Conservation (phyloP, 2,797 vertebrate genomes). For the Lithobates pipiens region DNA sequence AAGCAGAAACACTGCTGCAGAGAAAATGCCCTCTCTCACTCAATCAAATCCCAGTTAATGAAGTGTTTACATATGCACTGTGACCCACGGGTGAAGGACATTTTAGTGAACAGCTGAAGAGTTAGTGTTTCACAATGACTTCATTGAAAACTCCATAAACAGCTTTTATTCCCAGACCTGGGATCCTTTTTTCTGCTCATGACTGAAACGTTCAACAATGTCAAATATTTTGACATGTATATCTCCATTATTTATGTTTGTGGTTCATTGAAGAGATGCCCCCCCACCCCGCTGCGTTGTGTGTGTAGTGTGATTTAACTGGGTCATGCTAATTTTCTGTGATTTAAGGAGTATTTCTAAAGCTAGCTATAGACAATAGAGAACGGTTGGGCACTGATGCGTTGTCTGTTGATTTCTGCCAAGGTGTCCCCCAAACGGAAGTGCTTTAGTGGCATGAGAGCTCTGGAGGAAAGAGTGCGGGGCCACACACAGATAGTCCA, state of each 20-base stretch:
- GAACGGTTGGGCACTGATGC: no score
- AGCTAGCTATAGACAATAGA: no score
- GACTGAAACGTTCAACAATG: slow-evolving; percentile 41
- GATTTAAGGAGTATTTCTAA: no score
- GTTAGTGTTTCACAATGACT: slow-evolving; percentile 51
- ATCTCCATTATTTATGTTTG: slow-evolving; percentile 29
- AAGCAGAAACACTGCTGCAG: background rate
- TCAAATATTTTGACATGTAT: slow-evolving; percentile 56
- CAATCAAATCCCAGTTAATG: slow-evolving; percentile 18
- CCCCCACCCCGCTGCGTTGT: background rate
- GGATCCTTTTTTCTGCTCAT: slow-evolving; percentile 35
- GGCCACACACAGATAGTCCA: no score
- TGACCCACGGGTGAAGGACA: slow-evolving; percentile 38
- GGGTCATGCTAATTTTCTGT: background rate
- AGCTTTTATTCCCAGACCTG: slow-evolving; percentile 45
- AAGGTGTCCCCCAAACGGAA: no score
- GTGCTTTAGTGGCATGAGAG: no score
- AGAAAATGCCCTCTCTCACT: slow-evolving; percentile 18
- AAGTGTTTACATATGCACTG: slow-evolving; percentile 55
- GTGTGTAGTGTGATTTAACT: background rate
- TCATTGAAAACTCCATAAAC: slow-evolving; percentile 53
- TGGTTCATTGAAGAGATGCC: slow-evolving; percentile 19
- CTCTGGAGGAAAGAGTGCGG: no score
- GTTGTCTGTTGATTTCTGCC: no score
- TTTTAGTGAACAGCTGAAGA: slow-evolving; percentile 44